A percentile compares a stretch with the other conserved stretches of the same genome.
These are phyloP conservation scores for Ciconia maguari DNA, from an alignment of 2,113 vertebrate genomes.

Conservation along the genomic window DNA sequence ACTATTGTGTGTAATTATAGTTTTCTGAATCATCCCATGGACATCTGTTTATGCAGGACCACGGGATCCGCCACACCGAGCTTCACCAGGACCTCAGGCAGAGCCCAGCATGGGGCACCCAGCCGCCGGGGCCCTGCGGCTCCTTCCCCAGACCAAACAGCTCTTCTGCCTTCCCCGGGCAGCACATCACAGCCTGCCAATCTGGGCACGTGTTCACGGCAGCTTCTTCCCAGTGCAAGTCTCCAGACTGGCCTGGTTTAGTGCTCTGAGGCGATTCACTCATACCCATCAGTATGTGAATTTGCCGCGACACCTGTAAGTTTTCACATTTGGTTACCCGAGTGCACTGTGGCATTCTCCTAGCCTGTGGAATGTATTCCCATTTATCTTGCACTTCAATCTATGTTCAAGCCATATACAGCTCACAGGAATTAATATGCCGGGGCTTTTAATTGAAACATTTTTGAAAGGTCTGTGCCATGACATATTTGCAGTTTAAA, in stretches of 20 bases:
- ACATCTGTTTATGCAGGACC: conserved; percentile 66
- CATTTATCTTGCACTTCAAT: not conserved
- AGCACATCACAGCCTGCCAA: not conserved
- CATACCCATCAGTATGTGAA: fast-evolving
- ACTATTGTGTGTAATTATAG: conserved; percentile 70
- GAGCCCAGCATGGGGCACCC: not conserved
- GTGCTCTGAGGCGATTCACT: not conserved
- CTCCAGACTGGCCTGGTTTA: not conserved
- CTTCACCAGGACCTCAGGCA: not conserved
- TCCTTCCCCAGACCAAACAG: not conserved
- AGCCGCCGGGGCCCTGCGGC: fast-evolving
- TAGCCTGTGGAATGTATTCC: too few relatives aligned
- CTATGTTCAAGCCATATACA: not conserved
- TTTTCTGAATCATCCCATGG: conserved; percentile 58
- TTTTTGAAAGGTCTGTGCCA: not conserved
- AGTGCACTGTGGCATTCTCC: not conserved
- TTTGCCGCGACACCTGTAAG: fast-evolving
- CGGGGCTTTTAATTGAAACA: not conserved
- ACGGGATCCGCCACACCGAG: not conserved
- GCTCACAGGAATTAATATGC: not conserved
- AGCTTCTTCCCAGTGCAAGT: not conserved
- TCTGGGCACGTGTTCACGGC: fast-evolving
- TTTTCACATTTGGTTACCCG: not conserved
- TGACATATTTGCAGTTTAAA: not conserved
- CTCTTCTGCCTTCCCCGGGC: not conserved